Evolutionary conservation across 2,888 invertebrate species (phyloP), one percentile per base, ranked within the genome.

Genomic region (Cheilosia vulpina): DNA sequence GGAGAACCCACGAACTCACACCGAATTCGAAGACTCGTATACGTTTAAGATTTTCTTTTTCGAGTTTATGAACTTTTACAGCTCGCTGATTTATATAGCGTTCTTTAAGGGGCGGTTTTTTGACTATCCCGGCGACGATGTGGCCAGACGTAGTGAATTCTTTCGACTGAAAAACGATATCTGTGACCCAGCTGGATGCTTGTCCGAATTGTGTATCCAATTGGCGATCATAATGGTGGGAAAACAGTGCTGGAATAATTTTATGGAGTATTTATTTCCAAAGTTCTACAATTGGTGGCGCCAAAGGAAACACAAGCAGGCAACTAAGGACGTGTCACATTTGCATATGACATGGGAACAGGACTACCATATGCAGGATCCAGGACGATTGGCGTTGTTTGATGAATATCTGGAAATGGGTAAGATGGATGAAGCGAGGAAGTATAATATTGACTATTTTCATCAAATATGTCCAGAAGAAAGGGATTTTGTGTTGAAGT

Each of bases 381-480:
- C 97, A 0, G 97, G 97, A 5, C 93, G 97, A 68, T 93, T 98
- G 80, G 98, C 98, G 0, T 93, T 99, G 1, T 99, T 99, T 90
- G 97, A 98, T 90, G 99, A 99, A 92, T 99, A 99, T 90, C 93
- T 99, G 43, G 99, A 99, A 93, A 99, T 99, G 98, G 97, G 99
- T 98, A 90, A 93, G 95, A 92, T 21, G 31, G 9, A 31, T 1
- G 9, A 27, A 27, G 27, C 6, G 27, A 27, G 27, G 27, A 27
- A 27, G 6, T 27, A 4, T 27, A 0, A 5, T 27, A 5, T 24
- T 24, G 24, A 24, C 27, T 5, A 1, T 27, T 27, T 31, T 7
- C 9, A 9, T 9, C 31, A 31, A 9, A 31, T 31, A 31, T 9
- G 31, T 31, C 7, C 0, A 31, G 1, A 31, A 9, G 31, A 27